Evolutionary conservation across 2,113 vertebrate genomes (phyloP).

Genomic region (Corydoras sp.): DNA sequence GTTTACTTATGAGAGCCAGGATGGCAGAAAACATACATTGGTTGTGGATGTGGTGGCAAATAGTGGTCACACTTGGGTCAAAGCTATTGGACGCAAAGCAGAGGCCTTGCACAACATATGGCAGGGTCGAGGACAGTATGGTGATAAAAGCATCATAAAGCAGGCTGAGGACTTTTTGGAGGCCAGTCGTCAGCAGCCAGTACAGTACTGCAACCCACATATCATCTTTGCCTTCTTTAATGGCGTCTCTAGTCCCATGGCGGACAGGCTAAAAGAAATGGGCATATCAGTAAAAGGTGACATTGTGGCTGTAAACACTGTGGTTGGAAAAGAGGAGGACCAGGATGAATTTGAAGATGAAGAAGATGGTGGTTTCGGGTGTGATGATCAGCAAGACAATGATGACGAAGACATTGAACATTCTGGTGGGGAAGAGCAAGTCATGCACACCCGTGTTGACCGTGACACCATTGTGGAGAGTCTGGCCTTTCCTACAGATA

Average conservation of each 20-base stretch:
- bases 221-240: conserved; percentile 95
- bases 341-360: conserved; percentile 42
- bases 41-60: conserved; percentile 92
- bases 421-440: conserved; percentile 38
- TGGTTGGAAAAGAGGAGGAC: conserved; percentile 47
- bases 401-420: conserved; percentile 14
- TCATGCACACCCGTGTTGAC: conserved; percentile 75
- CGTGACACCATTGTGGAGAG: conserved; percentile 75
- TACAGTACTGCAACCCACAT: conserved; percentile 84
- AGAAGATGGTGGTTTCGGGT: conserved; percentile 36
- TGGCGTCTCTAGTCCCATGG: conserved; percentile 85
- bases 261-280: conserved; percentile 78
- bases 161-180: conserved; percentile 87
- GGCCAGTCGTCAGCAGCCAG: conserved; percentile 83
- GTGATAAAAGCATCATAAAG: conserved; percentile 82
- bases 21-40: conserved; percentile 72
- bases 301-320: conserved; percentile 77
- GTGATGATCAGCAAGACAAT: conserved; percentile 42
- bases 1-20: conserved; percentile 74
- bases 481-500: conserved; percentile 79
- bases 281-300: conserved; percentile 87
- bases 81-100: conserved; percentile 90
- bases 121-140: conserved; percentile 92
- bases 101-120: conserved; percentile 96
- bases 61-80: conserved; percentile 88